These are phyloP conservation scores for Brachyalestes nurse DNA, from an alignment of 2,797 vertebrate genomes.

Conservation along the genomic window DNA sequence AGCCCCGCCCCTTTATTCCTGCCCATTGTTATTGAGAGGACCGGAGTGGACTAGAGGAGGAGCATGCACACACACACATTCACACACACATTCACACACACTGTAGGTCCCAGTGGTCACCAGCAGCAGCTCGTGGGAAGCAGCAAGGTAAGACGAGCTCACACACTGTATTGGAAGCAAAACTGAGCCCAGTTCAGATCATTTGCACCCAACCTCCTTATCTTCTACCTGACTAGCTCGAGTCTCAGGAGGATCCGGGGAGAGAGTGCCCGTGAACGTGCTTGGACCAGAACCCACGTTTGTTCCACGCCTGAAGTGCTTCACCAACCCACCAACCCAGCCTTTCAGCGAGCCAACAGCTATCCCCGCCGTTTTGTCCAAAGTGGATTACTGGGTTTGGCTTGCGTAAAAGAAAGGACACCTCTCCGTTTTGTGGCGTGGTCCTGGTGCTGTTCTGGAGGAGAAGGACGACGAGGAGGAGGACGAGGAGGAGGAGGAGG, in stretches of 20 bases:
- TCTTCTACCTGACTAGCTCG: not conserved
- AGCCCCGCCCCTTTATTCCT: slow-evolving; percentile 50
- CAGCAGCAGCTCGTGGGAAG: slow-evolving; percentile 44
- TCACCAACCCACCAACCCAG: no score
- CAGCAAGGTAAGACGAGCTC: slow-evolving; percentile 29
- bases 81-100: slow-evolving; percentile 14
- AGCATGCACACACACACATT: slow-evolving; percentile 23
- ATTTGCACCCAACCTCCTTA: not conserved
- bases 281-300: not conserved
- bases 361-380: no score
- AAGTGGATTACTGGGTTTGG: not conserved
- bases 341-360: no score
- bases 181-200: not conserved
- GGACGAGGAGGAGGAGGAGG: not conserved
- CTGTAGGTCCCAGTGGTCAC: slow-evolving; percentile 26
- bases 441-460: not conserved
- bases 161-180: not conserved
- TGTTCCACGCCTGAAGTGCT: not conserved
- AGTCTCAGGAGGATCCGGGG: not conserved
- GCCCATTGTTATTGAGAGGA: slow-evolving; percentile 58
- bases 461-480: slow-evolving; percentile 31
- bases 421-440: not conserved
- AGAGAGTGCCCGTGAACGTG: slow-evolving; percentile 50
- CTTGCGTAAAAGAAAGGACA: no score
- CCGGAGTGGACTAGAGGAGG: slow-evolving; percentile 35